Evolutionary conservation across 1,140 invertebrate genomes (phyloP).

Genomic region (Coelopa frigida): DNA sequence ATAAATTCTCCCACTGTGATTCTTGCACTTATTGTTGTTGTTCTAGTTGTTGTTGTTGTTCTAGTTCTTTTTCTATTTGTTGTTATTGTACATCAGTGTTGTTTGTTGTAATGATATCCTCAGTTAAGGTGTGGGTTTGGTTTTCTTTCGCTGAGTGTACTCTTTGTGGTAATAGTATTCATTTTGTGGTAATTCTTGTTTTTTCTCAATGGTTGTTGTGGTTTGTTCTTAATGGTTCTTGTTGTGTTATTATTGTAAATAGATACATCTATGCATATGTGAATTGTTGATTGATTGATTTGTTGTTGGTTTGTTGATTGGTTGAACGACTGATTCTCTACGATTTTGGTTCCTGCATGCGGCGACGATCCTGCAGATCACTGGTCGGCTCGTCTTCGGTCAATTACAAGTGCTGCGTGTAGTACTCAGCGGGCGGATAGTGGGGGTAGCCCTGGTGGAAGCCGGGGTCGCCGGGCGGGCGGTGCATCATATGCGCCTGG

Average conservation of each 20-base stretch:
- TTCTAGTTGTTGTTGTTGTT: too few species aligned
- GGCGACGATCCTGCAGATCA: conserved; percentile 5
- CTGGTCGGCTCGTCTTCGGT: conserved; percentile 8
- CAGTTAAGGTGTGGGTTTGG: not conserved
- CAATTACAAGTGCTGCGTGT: conserved; percentile 80
- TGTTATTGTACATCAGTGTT: too few species aligned
- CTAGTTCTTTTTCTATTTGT: too few species aligned
- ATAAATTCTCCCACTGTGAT: too few species aligned
- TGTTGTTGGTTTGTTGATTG: conserved; percentile 10
- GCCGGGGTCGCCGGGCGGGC: conserved; percentile 79
- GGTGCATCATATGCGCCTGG: conserved; percentile 88
- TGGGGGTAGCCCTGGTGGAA: conserved; percentile 87
- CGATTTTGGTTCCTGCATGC: conserved; percentile 4
- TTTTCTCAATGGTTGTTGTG: not conserved
- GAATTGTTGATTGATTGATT: conserved; percentile 2
- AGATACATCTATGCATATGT: conserved; percentile 7
- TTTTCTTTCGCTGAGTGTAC: not conserved
- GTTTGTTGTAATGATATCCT: not conserved
- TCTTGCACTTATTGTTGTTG: too few species aligned
- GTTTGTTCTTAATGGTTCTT: not conserved
- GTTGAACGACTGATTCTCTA: too few species aligned
- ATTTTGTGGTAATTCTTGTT: conserved; percentile 1
- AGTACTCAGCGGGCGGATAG: conserved; percentile 82
- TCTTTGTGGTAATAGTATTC: not conserved
- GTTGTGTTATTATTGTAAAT: not conserved